Conservation (phyloP, 2,888 invertebrate species). For the Caenorhabditis sp. region DNA sequence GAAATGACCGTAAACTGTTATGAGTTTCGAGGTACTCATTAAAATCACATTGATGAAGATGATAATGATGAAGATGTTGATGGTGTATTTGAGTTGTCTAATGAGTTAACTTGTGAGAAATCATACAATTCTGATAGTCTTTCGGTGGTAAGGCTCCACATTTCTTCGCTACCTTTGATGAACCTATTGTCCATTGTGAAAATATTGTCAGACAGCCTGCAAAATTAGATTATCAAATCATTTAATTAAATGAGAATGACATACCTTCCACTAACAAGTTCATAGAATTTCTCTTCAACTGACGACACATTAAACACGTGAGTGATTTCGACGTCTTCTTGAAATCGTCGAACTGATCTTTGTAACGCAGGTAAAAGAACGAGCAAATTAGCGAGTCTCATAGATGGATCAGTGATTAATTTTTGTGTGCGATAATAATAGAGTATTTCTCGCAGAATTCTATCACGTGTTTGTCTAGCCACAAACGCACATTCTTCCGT, state of each 20-base stretch:
- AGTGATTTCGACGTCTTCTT: slow-evolving; percentile 54
- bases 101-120: background rate
- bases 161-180: background rate
- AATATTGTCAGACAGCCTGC: slow-evolving; percentile 23
- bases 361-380: slow-evolving; percentile 47
- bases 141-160: background rate
- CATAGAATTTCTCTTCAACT: slow-evolving; percentile 48
- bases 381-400: slow-evolving; percentile 39
- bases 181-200: slow-evolving; percentile 7
- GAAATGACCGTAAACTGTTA: too few relatives aligned
- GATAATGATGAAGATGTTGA: slow-evolving; percentile 4
- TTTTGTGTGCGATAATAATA: slow-evolving; percentile 41
- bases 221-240: background rate
- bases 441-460: slow-evolving; percentile 38
- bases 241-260: background rate
- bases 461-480: slow-evolving; percentile 25
- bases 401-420: slow-evolving; percentile 33
- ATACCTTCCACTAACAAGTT: slow-evolving; percentile 44
- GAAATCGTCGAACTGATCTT: slow-evolving; percentile 50
- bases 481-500: slow-evolving; percentile 33
- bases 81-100: background rate
- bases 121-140: background rate
- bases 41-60: background rate
- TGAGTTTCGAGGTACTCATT: too few relatives aligned
- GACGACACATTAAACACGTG: slow-evolving; percentile 51